Percentiles rank a stretch among this genome's conserved stretches.
These are phyloP conservation scores for Murina feae DNA, from an alignment of 2,113 vertebrate species.

Conservation along the genomic window DNA sequence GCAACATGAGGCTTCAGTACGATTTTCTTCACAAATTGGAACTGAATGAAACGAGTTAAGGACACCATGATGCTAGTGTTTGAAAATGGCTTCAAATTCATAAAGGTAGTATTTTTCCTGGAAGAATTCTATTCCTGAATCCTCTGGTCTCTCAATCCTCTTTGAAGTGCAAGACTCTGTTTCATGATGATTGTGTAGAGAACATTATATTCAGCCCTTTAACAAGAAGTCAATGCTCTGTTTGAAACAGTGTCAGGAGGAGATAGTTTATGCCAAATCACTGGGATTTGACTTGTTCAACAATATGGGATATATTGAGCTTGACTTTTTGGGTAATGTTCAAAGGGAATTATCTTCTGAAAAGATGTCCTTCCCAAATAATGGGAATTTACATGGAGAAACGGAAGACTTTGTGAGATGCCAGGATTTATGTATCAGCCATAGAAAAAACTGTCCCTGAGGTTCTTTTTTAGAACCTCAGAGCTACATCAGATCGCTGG, in stretches of 20 bases:
- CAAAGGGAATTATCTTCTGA: conserved; percentile 42
- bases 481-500: background rate
- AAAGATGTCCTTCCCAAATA: conserved; percentile 14
- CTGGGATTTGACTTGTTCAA: background rate
- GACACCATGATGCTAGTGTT: background rate
- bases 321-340: background rate
- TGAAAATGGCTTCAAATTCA: background rate
- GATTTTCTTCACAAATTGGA: background rate
- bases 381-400: background rate
- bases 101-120: conserved; percentile 9
- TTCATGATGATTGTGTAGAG: background rate
- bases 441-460: background rate
- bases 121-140: conserved; percentile 1
- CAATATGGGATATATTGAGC: background rate
- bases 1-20: background rate
- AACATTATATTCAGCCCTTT: conserved; percentile 17
- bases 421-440: background rate
- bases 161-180: conserved; percentile 40
- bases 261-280: background rate
- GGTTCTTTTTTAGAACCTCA: background rate
- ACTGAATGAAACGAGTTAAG: background rate
- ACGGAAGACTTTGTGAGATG: background rate
- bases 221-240: background rate
- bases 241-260: background rate
- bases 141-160: background rate